phyloP scores from a whole-genome alignment of 1,140 invertebrate genomes.

The Ceratina japonica region DNA sequence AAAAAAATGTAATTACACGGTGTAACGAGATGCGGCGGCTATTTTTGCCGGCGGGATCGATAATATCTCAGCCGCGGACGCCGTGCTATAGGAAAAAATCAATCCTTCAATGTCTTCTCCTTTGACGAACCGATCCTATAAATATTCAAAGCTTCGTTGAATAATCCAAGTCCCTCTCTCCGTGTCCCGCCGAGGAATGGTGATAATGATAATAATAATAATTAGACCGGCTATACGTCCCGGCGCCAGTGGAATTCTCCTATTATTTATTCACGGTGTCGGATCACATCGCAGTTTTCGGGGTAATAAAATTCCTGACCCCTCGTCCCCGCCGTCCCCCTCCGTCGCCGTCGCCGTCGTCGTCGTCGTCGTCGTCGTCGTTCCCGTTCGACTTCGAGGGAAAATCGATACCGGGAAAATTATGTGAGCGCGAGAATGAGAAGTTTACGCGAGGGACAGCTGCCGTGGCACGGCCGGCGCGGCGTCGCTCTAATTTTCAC shows the following conservation, averaged over 20 bases:
- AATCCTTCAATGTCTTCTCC: slow-evolving; percentile 10
- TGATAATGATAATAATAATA: no score
- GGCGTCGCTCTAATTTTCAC: slow-evolving; percentile 30
- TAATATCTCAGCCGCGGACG: slow-evolving; percentile 16
- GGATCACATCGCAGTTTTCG: no score
- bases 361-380: no score
- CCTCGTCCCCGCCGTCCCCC: no score
- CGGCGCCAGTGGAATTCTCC: no score
- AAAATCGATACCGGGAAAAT: slow-evolving; percentile 37
- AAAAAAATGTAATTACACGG: slow-evolving; percentile 1
- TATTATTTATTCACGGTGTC: no score
- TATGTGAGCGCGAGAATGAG: no score
- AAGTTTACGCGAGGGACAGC: slow-evolving; percentile 3
- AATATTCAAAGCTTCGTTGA: slow-evolving; percentile 24
- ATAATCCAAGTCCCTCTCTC: background rate
- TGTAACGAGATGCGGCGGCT: slow-evolving; percentile 1
- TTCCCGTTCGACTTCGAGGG: background rate
- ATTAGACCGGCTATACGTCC: no score
- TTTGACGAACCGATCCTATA: slow-evolving; percentile 23
- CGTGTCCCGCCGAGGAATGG: no score
- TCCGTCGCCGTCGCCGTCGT: background rate
- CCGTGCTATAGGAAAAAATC: slow-evolving; percentile 11
- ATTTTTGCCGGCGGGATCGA: slow-evolving; percentile 15
- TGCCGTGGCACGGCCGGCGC: background rate
- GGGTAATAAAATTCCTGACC: slow-evolving; percentile 22